A percentile compares a stretch with the other conserved stretches of the same genome.
phyloP scores from a whole-genome alignment of 2,888 invertebrate genomes.

The Asteroscopus sphinx region DNA sequence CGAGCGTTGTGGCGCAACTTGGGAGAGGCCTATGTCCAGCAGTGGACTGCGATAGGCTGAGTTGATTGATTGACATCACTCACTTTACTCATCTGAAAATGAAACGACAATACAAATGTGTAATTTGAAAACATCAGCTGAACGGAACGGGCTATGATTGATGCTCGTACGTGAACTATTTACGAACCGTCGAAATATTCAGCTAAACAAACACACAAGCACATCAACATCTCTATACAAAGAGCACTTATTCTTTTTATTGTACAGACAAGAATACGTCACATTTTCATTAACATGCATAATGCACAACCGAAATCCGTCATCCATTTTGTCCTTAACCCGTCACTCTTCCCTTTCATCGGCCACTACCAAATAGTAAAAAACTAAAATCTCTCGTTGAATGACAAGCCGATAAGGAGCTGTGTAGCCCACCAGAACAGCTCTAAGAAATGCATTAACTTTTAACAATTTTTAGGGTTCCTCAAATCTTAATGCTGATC shows the following conservation, averaged over 20 bases:
- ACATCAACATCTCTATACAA: slow-evolving; percentile 29
- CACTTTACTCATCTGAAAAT: not conserved
- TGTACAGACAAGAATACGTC: slow-evolving; percentile 24
- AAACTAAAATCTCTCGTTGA: slow-evolving; percentile 76
- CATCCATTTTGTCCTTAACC: slow-evolving; percentile 54
- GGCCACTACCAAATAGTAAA: slow-evolving; percentile 55
- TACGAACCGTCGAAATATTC: slow-evolving; percentile 21
- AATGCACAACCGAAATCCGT: slow-evolving; percentile 49
- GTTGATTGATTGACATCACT: too few species aligned
- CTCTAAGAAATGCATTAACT: slow-evolving; percentile 80
- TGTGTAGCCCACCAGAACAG: slow-evolving; percentile 77
- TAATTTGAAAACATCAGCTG: slow-evolving; percentile 8
- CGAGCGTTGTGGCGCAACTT: too few species aligned
- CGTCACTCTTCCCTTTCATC: slow-evolving; percentile 57
- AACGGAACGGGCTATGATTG: slow-evolving; percentile 9
- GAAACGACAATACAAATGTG: not conserved
- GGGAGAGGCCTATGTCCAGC: too few species aligned
- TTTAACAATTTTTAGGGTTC: slow-evolving; percentile 77
- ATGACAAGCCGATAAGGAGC: slow-evolving; percentile 80
- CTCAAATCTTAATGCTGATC: slow-evolving; percentile 56
- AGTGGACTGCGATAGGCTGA: too few species aligned
- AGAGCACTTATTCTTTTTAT: slow-evolving; percentile 38
- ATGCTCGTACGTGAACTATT: slow-evolving; percentile 13
- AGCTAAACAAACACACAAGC: slow-evolving; percentile 27
- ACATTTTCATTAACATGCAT: slow-evolving; percentile 38